Conservation (phyloP, 2,888 invertebrate genomes). For the Drosophila hamatofila region DNA sequence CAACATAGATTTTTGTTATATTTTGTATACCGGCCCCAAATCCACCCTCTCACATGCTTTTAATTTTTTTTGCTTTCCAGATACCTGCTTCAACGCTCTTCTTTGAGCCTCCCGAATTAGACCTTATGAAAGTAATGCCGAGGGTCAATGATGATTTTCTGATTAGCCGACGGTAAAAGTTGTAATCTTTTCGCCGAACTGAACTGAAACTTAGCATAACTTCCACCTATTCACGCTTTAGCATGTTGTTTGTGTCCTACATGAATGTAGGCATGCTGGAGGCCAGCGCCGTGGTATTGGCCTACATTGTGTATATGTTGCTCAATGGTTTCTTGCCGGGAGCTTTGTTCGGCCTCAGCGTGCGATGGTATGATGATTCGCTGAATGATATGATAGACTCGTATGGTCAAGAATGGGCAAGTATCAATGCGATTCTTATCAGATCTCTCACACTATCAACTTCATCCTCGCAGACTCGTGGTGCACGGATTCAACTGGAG, state of each 20-base stretch:
- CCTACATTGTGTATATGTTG: constrained; percentile 57
- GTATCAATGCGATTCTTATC: neutral
- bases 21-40: too few relatives aligned
- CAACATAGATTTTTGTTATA: too few relatives aligned
- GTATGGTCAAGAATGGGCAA: constrained; percentile 70
- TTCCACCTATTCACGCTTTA: constrained; percentile 2
- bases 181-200: neutral
- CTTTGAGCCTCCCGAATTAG: constrained; percentile 48
- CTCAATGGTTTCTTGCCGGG: constrained; percentile 54
- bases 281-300: constrained; percentile 48
- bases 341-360: constrained; percentile 23
- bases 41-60: too few relatives aligned
- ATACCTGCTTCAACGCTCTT: constrained; percentile 48
- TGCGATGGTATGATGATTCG: constrained; percentile 35
- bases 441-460: neutral
- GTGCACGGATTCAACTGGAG: constrained; percentile 39
- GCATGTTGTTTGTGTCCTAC: constrained; percentile 51
- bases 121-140: constrained; percentile 51
- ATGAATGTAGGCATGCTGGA: constrained; percentile 56
- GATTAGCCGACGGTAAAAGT: constrained; percentile 46
- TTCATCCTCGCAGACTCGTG: constrained; percentile 26
- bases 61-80: constrained; percentile 18
- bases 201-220: neutral
- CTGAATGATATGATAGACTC: constrained; percentile 53
- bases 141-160: constrained; percentile 49